Evolutionary conservation across 2,797 vertebrate species (phyloP).

Genomic region (Mus caroli): DNA sequence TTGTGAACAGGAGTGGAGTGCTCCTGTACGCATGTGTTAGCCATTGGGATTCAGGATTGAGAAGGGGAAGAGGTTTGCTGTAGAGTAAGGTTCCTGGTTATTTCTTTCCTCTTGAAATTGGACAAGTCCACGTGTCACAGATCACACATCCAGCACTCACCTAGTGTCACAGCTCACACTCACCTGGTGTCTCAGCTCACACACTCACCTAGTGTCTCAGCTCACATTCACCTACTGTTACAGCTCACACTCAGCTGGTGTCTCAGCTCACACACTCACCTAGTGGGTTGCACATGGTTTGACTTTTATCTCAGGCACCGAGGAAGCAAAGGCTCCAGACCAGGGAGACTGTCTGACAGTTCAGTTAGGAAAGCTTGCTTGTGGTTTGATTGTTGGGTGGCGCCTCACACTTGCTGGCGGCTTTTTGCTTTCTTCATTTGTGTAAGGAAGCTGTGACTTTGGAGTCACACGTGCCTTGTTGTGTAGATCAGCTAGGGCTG

Average conservation of each 20-base stretch:
- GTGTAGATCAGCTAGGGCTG: not conserved
- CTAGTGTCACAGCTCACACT: not conserved
- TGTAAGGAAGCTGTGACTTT: not conserved
- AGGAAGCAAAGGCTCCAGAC: not conserved
- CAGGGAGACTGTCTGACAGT: not conserved
- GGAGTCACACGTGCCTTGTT: not conserved
- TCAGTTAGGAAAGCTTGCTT: not conserved
- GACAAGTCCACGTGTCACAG: not conserved
- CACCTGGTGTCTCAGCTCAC: not conserved
- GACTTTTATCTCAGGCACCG: not conserved
- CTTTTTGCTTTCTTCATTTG: not conserved
- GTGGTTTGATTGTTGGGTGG: not conserved
- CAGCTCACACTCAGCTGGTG: not conserved
- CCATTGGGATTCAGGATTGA: not conserved
- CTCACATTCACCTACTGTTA: not conserved
- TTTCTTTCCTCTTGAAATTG: not conserved
- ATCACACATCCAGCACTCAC: too few relatives aligned
- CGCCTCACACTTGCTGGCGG: not conserved
- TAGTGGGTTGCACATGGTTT: not conserved
- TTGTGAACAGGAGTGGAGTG: not conserved
- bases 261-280: not conserved
- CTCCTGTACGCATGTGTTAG: not conserved
- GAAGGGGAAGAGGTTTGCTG: too few relatives aligned
- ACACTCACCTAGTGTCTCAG: not conserved
- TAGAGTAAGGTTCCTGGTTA: not conserved